Conservation (phyloP, 2,113 vertebrate genomes). For the Chitala chitala region DNA sequence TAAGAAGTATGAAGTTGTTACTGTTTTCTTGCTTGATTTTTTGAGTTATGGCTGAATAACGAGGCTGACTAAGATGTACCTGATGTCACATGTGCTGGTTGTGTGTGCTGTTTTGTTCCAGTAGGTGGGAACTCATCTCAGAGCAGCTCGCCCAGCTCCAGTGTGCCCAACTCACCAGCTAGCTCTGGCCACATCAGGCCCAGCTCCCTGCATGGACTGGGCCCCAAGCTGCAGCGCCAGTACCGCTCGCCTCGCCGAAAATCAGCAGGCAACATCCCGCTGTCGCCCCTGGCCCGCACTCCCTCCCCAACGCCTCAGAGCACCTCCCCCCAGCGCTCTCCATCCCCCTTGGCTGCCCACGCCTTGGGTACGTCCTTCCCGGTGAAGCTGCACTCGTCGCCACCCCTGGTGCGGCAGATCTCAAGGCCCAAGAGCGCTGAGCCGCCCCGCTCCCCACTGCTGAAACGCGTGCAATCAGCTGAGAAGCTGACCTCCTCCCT, state of each 20-base stretch:
- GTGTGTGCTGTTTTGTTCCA: slow-evolving; percentile 38
- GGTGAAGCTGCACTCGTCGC: slow-evolving; percentile 86
- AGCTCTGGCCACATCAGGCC: slow-evolving; percentile 92
- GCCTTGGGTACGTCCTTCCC: slow-evolving; percentile 75
- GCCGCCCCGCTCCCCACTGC: slow-evolving; percentile 83
- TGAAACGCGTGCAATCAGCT: slow-evolving; percentile 91
- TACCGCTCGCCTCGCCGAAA: slow-evolving; percentile 91
- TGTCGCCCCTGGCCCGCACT: slow-evolving; percentile 90
- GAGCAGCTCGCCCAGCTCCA: slow-evolving; percentile 95
- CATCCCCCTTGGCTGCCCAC: slow-evolving; percentile 79
- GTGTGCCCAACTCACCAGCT: slow-evolving; percentile 90
- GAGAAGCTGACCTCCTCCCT: slow-evolving; percentile 83
- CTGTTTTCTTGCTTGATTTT: background rate
- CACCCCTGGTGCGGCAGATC: slow-evolving; percentile 81
- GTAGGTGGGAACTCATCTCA: slow-evolving; percentile 91
- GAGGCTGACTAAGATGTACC: background rate
- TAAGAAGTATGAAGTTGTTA: too few species aligned
- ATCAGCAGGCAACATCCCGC: slow-evolving; percentile 91
- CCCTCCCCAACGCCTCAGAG: slow-evolving; percentile 86
- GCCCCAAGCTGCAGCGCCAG: slow-evolving; percentile 92
- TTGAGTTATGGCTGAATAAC: slow-evolving; percentile 12
- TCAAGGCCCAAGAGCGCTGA: slow-evolving; percentile 89
- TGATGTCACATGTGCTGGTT: background rate
- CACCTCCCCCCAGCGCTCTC: slow-evolving; percentile 86
- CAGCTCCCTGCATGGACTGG: slow-evolving; percentile 88